Conservation (phyloP, 2,888 invertebrate genomes). For the Oxytorus armatus region DNA sequence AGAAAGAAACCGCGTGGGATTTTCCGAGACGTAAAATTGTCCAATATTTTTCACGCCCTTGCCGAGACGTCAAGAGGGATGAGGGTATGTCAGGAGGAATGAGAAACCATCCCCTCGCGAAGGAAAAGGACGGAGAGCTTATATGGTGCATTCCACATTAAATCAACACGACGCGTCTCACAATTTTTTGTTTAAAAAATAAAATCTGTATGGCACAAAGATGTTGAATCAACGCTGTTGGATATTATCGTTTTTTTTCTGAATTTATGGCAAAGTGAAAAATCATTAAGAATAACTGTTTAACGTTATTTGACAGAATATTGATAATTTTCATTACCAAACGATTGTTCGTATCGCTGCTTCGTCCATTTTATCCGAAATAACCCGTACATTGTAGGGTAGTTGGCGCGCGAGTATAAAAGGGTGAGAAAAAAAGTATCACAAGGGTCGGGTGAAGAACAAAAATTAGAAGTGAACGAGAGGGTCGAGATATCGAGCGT, state of each 20-base stretch:
- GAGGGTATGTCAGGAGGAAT: conserved; percentile 71
- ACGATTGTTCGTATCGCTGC: neutral
- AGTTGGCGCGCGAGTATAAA: conserved; percentile 64
- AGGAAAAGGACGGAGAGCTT: conserved; percentile 21
- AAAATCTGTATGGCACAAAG: too few relatives aligned
- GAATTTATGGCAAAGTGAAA: too few relatives aligned
- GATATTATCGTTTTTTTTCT: too few relatives aligned
- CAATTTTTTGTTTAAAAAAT: neutral
- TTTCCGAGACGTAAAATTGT: conserved; percentile 83
- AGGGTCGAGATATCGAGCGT: conserved; percentile 53
- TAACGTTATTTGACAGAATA: too few relatives aligned
- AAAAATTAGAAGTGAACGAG: conserved; percentile 76
- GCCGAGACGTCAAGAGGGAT: conserved; percentile 64
- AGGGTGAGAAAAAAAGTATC: conserved; percentile 78
- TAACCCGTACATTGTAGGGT: conserved; percentile 4
- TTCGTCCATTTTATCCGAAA: neutral
- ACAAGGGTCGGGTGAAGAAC: conserved; percentile 70
- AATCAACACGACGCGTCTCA: neutral
- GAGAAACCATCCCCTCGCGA: conserved; percentile 38
- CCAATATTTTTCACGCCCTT: conserved; percentile 82
- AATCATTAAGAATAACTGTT: too few relatives aligned
- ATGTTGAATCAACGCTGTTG: too few relatives aligned
- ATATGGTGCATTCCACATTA: conserved; percentile 14
- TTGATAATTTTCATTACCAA: too few relatives aligned
- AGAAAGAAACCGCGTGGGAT: conserved; percentile 74